phyloP scores from a whole-genome alignment of 2,888 invertebrate species.

The Drosophila mimetica region DNA sequence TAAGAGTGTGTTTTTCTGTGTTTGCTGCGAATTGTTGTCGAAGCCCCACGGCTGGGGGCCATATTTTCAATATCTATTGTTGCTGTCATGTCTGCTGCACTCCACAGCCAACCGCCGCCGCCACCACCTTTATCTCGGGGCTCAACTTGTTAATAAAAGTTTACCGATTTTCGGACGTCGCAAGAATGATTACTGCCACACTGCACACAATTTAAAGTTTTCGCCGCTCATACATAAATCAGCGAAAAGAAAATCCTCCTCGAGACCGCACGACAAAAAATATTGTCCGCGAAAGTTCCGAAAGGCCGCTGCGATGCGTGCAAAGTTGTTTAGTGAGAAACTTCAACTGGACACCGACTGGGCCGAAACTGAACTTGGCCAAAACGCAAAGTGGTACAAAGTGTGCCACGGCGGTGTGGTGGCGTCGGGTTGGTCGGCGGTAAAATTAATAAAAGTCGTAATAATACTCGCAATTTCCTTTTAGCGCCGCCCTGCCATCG shows the following conservation, averaged over 20 bases:
- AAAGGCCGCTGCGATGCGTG: slow-evolving; percentile 65
- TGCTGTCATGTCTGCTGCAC: slow-evolving; percentile 27
- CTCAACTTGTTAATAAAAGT: slow-evolving; percentile 77
- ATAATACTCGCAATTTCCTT: slow-evolving; percentile 81
- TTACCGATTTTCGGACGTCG: slow-evolving; percentile 61
- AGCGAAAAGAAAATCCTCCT: slow-evolving; percentile 59
- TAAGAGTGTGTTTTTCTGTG: slow-evolving; percentile 18
- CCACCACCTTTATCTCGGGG: neutral
- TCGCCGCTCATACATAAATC: slow-evolving; percentile 66
- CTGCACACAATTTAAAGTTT: slow-evolving; percentile 73
- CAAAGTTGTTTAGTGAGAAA: slow-evolving; percentile 78
- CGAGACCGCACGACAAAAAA: slow-evolving; percentile 31
- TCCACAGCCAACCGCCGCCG: neutral
- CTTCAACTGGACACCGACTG: slow-evolving; percentile 73
- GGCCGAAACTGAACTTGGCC: slow-evolving; percentile 38
- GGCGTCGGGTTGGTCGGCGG: slow-evolving; percentile 24
- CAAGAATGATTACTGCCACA: slow-evolving; percentile 43
- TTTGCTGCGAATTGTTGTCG: slow-evolving; percentile 33
- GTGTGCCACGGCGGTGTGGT: slow-evolving; percentile 28
- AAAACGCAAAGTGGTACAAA: slow-evolving; percentile 34
- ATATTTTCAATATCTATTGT: slow-evolving; percentile 72
- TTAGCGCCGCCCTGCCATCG: slow-evolving; percentile 44
- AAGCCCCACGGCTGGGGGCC: slow-evolving; percentile 15
- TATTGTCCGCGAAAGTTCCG: slow-evolving; percentile 39
- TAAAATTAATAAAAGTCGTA: slow-evolving; percentile 78